phyloP scores from a whole-genome alignment of 2,797 vertebrate species.

The Capromys pilorides region DNA sequence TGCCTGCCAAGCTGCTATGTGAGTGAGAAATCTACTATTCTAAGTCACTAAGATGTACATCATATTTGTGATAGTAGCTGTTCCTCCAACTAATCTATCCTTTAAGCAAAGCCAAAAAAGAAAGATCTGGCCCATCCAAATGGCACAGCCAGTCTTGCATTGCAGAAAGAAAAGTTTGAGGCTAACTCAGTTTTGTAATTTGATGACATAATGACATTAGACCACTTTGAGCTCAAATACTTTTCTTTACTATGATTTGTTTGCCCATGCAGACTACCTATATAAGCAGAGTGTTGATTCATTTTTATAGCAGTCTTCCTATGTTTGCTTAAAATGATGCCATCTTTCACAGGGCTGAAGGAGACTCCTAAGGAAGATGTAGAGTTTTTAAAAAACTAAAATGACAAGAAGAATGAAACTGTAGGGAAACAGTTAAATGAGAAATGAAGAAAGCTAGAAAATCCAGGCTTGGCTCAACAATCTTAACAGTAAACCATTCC shows the following conservation, averaged over 20 bases:
- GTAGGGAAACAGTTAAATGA: neutral
- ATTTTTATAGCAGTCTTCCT: constrained; percentile 7
- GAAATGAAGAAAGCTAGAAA: neutral
- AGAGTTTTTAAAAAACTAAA: neutral
- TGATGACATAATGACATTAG: neutral
- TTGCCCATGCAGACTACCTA: neutral
- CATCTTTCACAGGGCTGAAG: neutral
- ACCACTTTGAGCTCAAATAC: neutral
- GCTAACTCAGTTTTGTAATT: neutral
- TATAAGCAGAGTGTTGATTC: neutral
- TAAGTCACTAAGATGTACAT: neutral
- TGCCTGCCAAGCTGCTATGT: neutral
- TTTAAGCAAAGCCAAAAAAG: constrained; percentile 31
- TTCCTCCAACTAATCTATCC: neutral
- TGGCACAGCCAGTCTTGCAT: neutral
- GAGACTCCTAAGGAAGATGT: neutral
- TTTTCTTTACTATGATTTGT: neutral
- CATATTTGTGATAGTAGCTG: neutral
- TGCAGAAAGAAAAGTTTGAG: neutral
- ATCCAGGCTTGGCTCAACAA: neutral
- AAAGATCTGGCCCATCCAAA: neutral
- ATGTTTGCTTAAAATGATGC: neutral
- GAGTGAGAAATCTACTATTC: constrained; percentile 2
- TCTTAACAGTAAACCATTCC: neutral
- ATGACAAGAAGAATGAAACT: neutral